phyloP scores from a whole-genome alignment of 1,140 invertebrate species.

The Sminthurides bifidus region DNA sequence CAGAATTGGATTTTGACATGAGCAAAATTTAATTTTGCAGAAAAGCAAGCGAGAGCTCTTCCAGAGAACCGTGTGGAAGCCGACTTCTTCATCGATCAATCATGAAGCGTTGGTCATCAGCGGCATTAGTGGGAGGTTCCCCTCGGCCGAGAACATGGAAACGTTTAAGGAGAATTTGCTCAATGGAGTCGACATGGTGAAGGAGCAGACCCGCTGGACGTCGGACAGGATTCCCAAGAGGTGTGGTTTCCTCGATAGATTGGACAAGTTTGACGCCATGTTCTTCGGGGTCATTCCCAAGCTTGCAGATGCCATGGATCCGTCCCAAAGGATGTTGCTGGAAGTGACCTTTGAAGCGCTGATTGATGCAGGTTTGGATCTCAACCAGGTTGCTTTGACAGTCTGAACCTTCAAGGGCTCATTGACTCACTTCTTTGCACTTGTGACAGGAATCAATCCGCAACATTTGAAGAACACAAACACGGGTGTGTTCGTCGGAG shows the following conservation, averaged over 20 bases:
- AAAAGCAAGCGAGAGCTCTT: no score
- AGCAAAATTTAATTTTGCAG: no score
- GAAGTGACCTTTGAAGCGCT: slow-evolving; percentile 39
- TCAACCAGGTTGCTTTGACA: neutral
- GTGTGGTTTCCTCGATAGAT: slow-evolving; percentile 15
- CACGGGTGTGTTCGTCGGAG: slow-evolving; percentile 50
- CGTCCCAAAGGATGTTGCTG: slow-evolving; percentile 42
- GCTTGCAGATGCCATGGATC: slow-evolving; percentile 44
- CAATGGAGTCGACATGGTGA: slow-evolving; percentile 51
- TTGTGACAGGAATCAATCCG: slow-evolving; percentile 34
- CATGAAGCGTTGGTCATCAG: no score
- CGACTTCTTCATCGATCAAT: no score
- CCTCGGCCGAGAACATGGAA: slow-evolving; percentile 64
- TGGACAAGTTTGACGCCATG: slow-evolving; percentile 42
- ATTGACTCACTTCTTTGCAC: no score
- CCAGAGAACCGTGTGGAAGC: no score
- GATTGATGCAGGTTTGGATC: slow-evolving; percentile 35
- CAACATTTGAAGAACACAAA: neutral
- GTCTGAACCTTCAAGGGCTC: no score
- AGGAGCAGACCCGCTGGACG: slow-evolving; percentile 46
- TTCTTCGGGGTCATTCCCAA: slow-evolving; percentile 46
- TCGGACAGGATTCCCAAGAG: neutral
- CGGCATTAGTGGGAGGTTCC: slow-evolving; percentile 72
- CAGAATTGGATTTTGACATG: no score
- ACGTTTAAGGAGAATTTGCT: slow-evolving; percentile 69